These are phyloP conservation scores for Panorpa germanica DNA, from an alignment of 2,888 invertebrate species.

Conservation along the genomic window DNA sequence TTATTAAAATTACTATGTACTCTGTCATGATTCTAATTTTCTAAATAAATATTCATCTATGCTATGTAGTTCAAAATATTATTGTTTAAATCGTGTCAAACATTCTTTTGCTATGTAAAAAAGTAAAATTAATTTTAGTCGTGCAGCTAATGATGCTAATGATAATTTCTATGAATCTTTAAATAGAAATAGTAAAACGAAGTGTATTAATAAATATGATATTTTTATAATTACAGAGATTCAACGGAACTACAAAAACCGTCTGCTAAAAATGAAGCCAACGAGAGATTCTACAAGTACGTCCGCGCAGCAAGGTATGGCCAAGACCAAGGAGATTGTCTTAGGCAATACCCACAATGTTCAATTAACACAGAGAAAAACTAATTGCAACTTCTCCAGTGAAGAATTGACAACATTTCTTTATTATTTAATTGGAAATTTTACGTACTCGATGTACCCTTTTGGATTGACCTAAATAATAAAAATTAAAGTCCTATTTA, in stretches of 20 bases:
- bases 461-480: too few species aligned
- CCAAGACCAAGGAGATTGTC: constrained; percentile 61
- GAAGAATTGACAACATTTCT: too few species aligned
- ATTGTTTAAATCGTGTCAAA: neutral
- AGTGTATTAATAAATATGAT: too few species aligned
- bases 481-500: too few species aligned
- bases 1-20: too few species aligned
- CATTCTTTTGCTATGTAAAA: neutral
- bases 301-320: constrained; percentile 69
- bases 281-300: constrained; percentile 56
- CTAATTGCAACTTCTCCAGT: too few species aligned
- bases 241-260: constrained; percentile 52
- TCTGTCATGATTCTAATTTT: too few species aligned
- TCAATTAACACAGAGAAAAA: constrained; percentile 41
- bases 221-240: constrained; percentile 38
- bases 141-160: too few species aligned
- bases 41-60: neutral
- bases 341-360: constrained; percentile 45
- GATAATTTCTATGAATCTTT: too few species aligned
- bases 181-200: too few species aligned
- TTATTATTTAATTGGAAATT: too few species aligned
- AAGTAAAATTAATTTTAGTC: neutral
- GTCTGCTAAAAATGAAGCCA: constrained; percentile 43
- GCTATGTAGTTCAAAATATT: neutral
- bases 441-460: too few species aligned